These are phyloP conservation scores for Penaeus monodon DNA, from an alignment of 2,888 invertebrate species.

Conservation along the genomic window DNA sequence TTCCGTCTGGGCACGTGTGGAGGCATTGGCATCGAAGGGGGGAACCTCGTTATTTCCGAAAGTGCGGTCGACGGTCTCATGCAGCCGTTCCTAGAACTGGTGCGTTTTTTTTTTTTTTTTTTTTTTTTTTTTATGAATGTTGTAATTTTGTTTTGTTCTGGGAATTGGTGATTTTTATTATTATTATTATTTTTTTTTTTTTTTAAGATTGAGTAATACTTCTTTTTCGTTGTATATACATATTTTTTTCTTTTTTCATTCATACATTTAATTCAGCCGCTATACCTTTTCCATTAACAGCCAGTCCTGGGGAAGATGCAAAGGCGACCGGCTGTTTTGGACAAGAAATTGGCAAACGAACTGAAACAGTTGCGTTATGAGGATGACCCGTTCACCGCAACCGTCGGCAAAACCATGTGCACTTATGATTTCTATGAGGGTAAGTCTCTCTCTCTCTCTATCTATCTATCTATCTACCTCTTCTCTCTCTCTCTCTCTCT, in stretches of 20 bases:
- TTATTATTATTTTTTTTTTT: not conserved
- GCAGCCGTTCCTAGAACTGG: slow-evolving; percentile 85
- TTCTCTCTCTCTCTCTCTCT: not conserved
- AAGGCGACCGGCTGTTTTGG: slow-evolving; percentile 85
- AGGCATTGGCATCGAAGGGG: slow-evolving; percentile 91
- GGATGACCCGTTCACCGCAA: slow-evolving; percentile 87
- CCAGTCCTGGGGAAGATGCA: slow-evolving; percentile 87
- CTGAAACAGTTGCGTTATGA: slow-evolving; percentile 79
- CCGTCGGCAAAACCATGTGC: slow-evolving; percentile 94
- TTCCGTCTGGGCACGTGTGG: slow-evolving; percentile 95
- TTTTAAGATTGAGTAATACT: too few relatives aligned
- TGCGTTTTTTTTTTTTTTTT: slow-evolving; percentile 71
- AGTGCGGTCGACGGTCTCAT: slow-evolving; percentile 91
- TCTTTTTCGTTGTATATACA: not conserved
- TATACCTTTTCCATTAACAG: slow-evolving; percentile 71
- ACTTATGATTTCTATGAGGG: slow-evolving; percentile 98
- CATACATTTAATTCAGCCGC: too few relatives aligned
- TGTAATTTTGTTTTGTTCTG: not conserved
- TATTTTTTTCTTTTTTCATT: too few relatives aligned
- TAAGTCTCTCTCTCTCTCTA: slow-evolving; percentile 68
- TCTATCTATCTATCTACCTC: not conserved
- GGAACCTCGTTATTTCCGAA: slow-evolving; percentile 93
- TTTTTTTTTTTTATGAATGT: too few relatives aligned
- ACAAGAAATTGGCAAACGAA: slow-evolving; percentile 84
- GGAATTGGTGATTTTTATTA: not conserved